These are phyloP conservation scores for Rhincodon typus DNA, from an alignment of 2,797 vertebrate genomes.

Conservation along the genomic window DNA sequence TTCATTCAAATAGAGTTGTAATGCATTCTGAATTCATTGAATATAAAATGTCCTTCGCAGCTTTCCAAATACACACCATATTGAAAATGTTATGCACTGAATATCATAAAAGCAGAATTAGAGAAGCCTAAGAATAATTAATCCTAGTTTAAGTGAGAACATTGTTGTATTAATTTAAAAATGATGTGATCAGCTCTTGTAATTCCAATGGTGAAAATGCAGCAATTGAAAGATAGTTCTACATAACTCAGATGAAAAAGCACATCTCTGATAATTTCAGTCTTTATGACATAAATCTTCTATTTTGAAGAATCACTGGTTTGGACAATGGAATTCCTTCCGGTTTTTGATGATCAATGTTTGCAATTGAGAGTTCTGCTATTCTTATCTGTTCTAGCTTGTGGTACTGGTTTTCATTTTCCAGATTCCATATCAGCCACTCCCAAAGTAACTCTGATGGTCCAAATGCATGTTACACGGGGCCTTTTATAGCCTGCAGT, in stretches of 20 bases:
- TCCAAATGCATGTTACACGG: neutral
- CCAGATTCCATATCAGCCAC: neutral
- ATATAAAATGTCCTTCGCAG: slow-evolving; percentile 33
- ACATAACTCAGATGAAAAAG: neutral
- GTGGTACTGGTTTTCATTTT: neutral
- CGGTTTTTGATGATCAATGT: neutral
- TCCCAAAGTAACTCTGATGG: neutral
- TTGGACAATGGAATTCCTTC: neutral
- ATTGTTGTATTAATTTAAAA: neutral
- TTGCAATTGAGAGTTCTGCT: neutral
- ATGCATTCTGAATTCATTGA: slow-evolving; percentile 30
- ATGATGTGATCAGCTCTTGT: neutral
- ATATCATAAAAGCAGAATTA: slow-evolving; percentile 16
- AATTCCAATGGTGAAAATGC: neutral
- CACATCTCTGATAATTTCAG: neutral
- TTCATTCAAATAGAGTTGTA: slow-evolving; percentile 26
- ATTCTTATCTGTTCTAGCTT: neutral
- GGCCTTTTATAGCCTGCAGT: neutral
- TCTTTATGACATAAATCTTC: neutral
- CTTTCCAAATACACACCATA: slow-evolving; percentile 31
- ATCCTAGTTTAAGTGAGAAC: neutral
- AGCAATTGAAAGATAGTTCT: neutral
- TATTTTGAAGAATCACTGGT: neutral
- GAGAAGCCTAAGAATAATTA: neutral
- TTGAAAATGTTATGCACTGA: slow-evolving; percentile 15